Conservation (phyloP, 2,888 invertebrate genomes). For the Emmelina monodactyla region DNA sequence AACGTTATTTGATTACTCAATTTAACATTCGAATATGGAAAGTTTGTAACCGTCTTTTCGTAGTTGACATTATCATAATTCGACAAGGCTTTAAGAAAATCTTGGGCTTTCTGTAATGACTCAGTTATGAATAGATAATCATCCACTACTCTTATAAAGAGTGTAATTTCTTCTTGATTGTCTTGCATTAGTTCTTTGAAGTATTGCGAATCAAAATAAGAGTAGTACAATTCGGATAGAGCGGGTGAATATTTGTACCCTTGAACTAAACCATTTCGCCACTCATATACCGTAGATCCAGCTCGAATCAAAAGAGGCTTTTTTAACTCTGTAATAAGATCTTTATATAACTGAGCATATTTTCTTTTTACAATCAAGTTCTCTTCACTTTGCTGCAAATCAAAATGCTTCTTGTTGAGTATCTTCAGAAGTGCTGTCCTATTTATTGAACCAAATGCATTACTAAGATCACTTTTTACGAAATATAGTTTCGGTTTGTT, state of each 20-base stretch:
- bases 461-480: slow-evolving; percentile 50
- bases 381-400: slow-evolving; percentile 30
- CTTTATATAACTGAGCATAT: slow-evolving; percentile 35
- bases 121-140: slow-evolving; percentile 57
- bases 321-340: slow-evolving; percentile 36
- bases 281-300: slow-evolving; percentile 53
- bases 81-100: slow-evolving; percentile 37
- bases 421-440: slow-evolving; percentile 37
- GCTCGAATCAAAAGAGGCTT: slow-evolving; percentile 45
- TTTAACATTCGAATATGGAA: slow-evolving; percentile 29
- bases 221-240: slow-evolving; percentile 52
- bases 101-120: slow-evolving; percentile 34
- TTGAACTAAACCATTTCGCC: slow-evolving; percentile 53
- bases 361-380: slow-evolving; percentile 30
- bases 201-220: slow-evolving; percentile 38
- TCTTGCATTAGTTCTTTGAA: slow-evolving; percentile 28
- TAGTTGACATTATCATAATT: slow-evolving; percentile 51
- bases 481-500: slow-evolving; percentile 49
- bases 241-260: slow-evolving; percentile 60
- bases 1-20: slow-evolving; percentile 38
- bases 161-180: slow-evolving; percentile 23
- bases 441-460: slow-evolving; percentile 58
- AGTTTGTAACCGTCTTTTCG: slow-evolving; percentile 48
- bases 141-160: slow-evolving; percentile 52
- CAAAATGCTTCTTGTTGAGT: slow-evolving; percentile 29